Base-by-base conservation (phyloP, 2,113 vertebrate genomes). In the Nanorana parkeri region DNA sequence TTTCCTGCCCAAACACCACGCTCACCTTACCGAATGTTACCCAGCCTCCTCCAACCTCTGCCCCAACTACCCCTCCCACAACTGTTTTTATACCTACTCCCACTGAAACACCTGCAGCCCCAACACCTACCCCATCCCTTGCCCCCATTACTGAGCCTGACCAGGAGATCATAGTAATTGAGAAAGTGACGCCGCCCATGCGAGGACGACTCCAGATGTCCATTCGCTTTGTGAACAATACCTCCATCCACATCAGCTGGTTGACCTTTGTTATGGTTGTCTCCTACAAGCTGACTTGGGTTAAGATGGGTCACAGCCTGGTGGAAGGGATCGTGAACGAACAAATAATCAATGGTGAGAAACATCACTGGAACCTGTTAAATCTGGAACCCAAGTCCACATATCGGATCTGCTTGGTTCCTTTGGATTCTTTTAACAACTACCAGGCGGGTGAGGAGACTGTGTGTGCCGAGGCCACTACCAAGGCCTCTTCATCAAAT, bases 261-360 rank as follows among this genome's bases (percentile, higher is more conserved):
- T 92, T 94, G 28, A 96, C 96, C 28, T 92, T 96, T 84, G 96
- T 97, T 85, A 93, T 94, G 0, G 97, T 98, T 78, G 95, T 94
- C 74, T 95, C 96, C 0, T 99, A 98, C 90, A 98, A 97, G 89
- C 93, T 99, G 83, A 98, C 97, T 0, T 99, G 98, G 98, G 96
- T 98, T 84, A 99, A 98, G 87, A 94, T 97, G 92, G 95, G 96
- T 71, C 96, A 97, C 87, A 97, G 94, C 82, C 89, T 98, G 84
- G 95, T 95, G 32, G 97, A 94, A 20, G 96, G 97, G 87, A 95
- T 96, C 5, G 95, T 96, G 79, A 95, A 95, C 77, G 98, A 99
- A 65, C 91, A 90, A 86, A 96, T 96, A 2, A 95, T 99, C 56
- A 94, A 93, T 0, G 96, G 97, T 0, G 95, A 96, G 80, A 94